Percentiles rank a stretch among this genome's conserved stretches.
Evolutionary conservation across 2,113 vertebrate genomes (phyloP).

Genomic region (Eublepharis macularius): DNA sequence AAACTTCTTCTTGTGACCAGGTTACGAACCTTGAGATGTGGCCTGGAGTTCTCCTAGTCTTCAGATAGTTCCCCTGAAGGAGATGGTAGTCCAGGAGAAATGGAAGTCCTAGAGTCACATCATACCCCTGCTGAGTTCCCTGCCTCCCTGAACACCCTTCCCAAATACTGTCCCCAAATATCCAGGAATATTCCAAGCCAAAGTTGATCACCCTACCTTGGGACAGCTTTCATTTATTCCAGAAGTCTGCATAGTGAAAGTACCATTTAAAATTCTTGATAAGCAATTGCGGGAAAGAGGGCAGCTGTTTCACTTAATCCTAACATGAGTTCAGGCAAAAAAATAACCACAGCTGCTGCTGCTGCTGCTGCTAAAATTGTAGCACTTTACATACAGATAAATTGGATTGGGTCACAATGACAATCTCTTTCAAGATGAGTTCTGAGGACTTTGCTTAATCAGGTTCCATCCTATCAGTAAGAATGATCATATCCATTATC

Average conservation of each 20-base stretch:
- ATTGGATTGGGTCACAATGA: background rate
- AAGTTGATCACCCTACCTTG: background rate
- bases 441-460: slow-evolving; percentile 9
- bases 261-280: slow-evolving; percentile 19
- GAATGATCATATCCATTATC: slow-evolving; percentile 46
- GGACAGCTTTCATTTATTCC: background rate
- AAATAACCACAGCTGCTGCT: slow-evolving; percentile 10
- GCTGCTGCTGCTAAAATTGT: slow-evolving; percentile 24
- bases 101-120: too few relatives aligned
- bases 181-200: too few relatives aligned
- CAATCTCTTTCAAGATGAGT: slow-evolving; percentile 21
- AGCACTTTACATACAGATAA: slow-evolving; percentile 9
- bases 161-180: too few relatives aligned
- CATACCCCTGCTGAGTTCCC: too few relatives aligned
- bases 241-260: background rate
- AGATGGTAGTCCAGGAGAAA: too few relatives aligned
- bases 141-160: too few relatives aligned
- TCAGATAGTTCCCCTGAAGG: too few relatives aligned
- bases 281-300: slow-evolving; percentile 38
- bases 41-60: too few relatives aligned
- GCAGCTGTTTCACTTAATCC: slow-evolving; percentile 42
- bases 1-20: too few relatives aligned
- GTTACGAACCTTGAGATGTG: too few relatives aligned
- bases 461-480: slow-evolving; percentile 18
- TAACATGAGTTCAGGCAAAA: slow-evolving; percentile 34